These are phyloP conservation scores for Festucalex cinctus DNA, from an alignment of 2,113 vertebrate species.

Conservation along the genomic window DNA sequence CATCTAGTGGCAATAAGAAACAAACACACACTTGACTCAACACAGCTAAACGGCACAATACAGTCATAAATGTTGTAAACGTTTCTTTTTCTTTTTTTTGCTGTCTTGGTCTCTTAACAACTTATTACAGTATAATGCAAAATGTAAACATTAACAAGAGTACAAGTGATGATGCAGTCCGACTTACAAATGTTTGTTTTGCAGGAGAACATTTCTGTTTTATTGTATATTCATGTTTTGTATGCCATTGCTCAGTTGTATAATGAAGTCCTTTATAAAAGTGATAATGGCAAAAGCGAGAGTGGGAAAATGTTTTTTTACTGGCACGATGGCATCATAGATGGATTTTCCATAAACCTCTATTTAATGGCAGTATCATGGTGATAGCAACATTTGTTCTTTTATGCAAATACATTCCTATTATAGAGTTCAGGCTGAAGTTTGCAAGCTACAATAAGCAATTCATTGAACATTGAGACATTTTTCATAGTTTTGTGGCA, in stretches of 20 bases:
- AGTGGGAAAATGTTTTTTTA: neutral
- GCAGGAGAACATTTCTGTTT: conserved; percentile 2
- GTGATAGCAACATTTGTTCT: conserved; percentile 1
- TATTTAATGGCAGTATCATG: neutral
- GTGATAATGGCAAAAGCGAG: neutral
- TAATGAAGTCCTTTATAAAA: neutral
- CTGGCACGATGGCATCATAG: neutral
- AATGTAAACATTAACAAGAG: neutral
- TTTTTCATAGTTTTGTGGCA: too few relatives aligned
- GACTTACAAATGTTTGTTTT: neutral
- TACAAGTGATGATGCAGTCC: neutral
- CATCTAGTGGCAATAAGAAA: conserved; percentile 58
- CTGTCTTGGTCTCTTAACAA: neutral
- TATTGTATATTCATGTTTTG: neutral
- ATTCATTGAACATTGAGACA: neutral
- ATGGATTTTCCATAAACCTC: neutral
- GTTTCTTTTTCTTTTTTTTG: neutral
- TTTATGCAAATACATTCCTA: neutral
- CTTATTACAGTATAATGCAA: neutral
- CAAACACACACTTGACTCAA: conserved; percentile 18
- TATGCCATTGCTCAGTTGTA: neutral
- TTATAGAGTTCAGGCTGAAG: neutral
- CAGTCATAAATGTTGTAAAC: conserved; percentile 9
- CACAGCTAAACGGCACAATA: conserved; percentile 10
- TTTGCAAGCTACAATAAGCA: neutral